These are phyloP conservation scores for Megaustenia siamemsis DNA, from an alignment of 2,888 invertebrate genomes.

Conservation along the genomic window DNA sequence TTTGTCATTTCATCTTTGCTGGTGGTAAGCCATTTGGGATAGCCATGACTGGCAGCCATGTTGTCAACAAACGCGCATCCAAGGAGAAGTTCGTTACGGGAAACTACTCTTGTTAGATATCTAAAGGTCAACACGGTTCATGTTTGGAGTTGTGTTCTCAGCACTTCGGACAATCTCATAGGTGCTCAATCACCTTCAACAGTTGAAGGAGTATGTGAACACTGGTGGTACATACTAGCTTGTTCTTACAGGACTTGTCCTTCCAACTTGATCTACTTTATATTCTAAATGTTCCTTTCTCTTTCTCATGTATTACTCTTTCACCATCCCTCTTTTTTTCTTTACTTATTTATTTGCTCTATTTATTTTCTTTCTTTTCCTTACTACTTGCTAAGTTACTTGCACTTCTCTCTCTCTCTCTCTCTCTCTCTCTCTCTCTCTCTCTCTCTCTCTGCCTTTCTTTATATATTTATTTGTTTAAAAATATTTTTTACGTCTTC, in stretches of 20 bases:
- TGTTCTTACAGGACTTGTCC: no score
- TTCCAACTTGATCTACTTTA: no score
- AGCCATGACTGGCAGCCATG: slow-evolving; percentile 66
- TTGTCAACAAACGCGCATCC: slow-evolving; percentile 69
- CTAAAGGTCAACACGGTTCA: no score
- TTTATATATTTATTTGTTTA: not conserved
- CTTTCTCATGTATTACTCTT: not conserved
- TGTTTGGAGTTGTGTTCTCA: no score
- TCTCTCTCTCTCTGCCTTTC: not conserved
- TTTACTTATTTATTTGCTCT: not conserved
- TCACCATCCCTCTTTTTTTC: slow-evolving; percentile 6
- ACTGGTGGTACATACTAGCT: no score
- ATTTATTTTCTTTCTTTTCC: slow-evolving; percentile 12
- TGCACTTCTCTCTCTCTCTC: slow-evolving; percentile 4
- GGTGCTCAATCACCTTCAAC: no score
- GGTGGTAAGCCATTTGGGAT: slow-evolving; percentile 74
- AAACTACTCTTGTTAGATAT: not conserved
- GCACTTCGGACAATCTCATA: no score
- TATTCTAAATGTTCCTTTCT: no score
- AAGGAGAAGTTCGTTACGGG: slow-evolving; percentile 55
- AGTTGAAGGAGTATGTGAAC: no score
- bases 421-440: slow-evolving; percentile 30
- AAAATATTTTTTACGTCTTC: not conserved
- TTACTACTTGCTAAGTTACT: not conserved
- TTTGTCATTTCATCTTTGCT: slow-evolving; percentile 73